Evolutionary conservation across 2,888 invertebrate genomes (phyloP).

Genomic region (Calameuta filiformis): DNA sequence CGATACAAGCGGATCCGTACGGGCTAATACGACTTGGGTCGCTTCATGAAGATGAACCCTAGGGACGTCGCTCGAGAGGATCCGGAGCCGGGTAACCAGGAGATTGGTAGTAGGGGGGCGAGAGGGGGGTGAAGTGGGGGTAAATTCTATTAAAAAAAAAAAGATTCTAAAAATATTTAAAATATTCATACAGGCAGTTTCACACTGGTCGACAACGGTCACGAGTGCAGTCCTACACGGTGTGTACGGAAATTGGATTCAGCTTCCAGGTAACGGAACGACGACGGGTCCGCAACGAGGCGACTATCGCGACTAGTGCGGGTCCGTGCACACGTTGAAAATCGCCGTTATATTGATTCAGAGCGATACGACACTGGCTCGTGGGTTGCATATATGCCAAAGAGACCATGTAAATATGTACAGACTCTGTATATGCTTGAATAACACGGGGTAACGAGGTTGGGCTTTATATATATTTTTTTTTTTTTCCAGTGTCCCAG

Average conservation of each 20-base stretch:
- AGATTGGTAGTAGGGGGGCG: not conserved
- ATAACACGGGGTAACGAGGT: not conserved
- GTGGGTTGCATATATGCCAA: not conserved
- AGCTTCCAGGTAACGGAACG: not conserved
- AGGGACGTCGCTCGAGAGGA: not conserved
- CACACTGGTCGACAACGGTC: not conserved
- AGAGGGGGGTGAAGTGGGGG: not conserved
- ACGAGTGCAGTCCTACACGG: not conserved
- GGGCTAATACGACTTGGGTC: not conserved
- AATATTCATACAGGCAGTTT: not conserved
- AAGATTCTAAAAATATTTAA: not conserved
- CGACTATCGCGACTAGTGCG: not conserved
- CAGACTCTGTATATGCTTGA: not conserved
- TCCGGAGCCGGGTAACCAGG: too few species aligned
- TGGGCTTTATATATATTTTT: not conserved
- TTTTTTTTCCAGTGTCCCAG: not conserved
- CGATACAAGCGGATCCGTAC: not conserved
- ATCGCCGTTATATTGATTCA: not conserved
- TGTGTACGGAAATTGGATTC: not conserved
- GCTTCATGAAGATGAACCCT: not conserved
- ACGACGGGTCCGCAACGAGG: not conserved
- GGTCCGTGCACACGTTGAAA: not conserved
- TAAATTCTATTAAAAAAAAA: not conserved
- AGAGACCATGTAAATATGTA: not conserved
- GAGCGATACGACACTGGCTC: not conserved